A percentile compares a stretch with the other conserved stretches of the same genome.
These are phyloP conservation scores for Ophion ellenae DNA, from an alignment of 2,888 invertebrate genomes.

Conservation along the genomic window DNA sequence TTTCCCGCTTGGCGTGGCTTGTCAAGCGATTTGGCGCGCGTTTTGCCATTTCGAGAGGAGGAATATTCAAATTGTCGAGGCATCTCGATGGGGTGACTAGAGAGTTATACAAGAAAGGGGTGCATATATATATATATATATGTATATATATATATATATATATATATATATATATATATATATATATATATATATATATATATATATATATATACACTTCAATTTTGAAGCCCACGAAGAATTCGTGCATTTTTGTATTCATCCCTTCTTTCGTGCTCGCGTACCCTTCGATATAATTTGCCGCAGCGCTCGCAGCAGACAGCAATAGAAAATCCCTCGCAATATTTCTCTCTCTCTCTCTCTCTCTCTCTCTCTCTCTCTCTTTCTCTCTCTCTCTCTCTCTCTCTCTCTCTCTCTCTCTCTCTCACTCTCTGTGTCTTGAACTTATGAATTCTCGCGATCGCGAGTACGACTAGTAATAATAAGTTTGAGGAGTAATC, in stretches of 20 bases:
- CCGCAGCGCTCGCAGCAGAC: conserved; percentile 31
- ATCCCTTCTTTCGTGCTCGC: background rate
- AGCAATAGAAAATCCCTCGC: conserved; percentile 12
- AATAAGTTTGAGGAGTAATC: conserved; percentile 47
- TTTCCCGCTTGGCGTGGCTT: conserved; percentile 49
- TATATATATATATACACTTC: background rate
- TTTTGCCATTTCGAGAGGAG: conserved; percentile 36
- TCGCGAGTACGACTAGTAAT: conserved; percentile 54
- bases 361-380: too few relatives aligned
- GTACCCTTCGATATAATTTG: conserved; percentile 42
- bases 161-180: background rate
- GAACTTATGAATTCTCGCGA: conserved; percentile 53
- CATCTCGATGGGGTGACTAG: background rate
- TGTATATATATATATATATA: background rate
- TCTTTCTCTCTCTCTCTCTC: background rate
- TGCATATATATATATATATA: background rate
- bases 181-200: background rate
- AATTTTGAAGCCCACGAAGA: conserved; percentile 26
- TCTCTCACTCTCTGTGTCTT: conserved; percentile 30
- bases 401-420: too few relatives aligned
- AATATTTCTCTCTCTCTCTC: too few relatives aligned
- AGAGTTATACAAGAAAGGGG: conserved; percentile 21
- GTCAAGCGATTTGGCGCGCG: conserved; percentile 48
- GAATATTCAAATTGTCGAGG: conserved; percentile 53
- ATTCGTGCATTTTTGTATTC: conserved; percentile 44